Evolutionary conservation across 2,797 vertebrate genomes (phyloP), one percentile per base, ranked within the genome.

Genomic region (Perodicticus potto): DNA sequence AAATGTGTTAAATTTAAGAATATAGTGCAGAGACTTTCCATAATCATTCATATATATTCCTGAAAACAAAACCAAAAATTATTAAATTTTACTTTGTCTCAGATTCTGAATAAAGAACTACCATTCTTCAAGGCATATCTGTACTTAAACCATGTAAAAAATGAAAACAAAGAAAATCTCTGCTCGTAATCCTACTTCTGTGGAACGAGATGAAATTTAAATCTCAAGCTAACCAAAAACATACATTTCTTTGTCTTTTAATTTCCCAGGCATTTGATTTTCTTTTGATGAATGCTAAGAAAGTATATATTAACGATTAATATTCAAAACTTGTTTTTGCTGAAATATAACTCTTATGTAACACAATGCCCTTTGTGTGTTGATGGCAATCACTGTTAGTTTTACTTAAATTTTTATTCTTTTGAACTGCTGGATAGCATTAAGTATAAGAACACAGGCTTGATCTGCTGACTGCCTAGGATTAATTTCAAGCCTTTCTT

Each of bases 401-500:
- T 91, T 91, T 69, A 82, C 9, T 73, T 85, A 83, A 4, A 16
- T 65, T 70, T 89, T 53, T 34, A 37, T 72, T 81, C 3, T 77
- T 85, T 74, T 37, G 16, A 86, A 82, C 20, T 40, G 0, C 7
- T 69, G 16, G 3, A 11, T 61, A 45, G 20, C 2, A 27, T 37
- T 57, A 23, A 55, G 8, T 6, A 17, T 85, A 76, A 92, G 9
- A 67, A 67, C 53, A 49, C 20, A 76, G 27, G 29, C 11, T 34
- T 90, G 7, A 37, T 67, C 23, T n/a, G 20, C 17, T 86, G 40
- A 57, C 5, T 37, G 3, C 14, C 17, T 59, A 19, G 55, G 5
- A 86, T 78, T n/a, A 73, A 72, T 93, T 87, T 85, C 43, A 87
- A 25, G n/a, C 4, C 37, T 80, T 92, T 45, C 3, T 82, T 78